Evolutionary conservation across 2,888 invertebrate species (phyloP).

Genomic region (Polylopha cassiicola): DNA sequence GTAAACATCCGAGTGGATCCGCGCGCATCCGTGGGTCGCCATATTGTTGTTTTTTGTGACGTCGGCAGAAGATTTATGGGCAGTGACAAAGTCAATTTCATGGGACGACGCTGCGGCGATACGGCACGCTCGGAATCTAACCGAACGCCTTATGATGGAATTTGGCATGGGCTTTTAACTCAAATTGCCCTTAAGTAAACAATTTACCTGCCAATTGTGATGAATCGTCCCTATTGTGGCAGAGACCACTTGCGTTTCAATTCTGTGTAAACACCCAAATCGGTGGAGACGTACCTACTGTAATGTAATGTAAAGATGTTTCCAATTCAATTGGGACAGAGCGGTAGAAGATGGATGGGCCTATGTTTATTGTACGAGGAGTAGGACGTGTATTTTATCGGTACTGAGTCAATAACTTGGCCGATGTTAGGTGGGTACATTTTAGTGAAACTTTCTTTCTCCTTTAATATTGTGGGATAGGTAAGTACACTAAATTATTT

Average conservation of each 20-base stretch:
- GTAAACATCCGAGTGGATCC: slow-evolving; percentile 64
- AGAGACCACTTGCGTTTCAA: slow-evolving; percentile 57
- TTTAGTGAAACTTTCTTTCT: no score
- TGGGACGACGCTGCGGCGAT: slow-evolving; percentile 52
- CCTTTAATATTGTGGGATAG: no score
- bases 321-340: slow-evolving; percentile 11
- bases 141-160: slow-evolving; percentile 52
- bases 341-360: slow-evolving; percentile 1
- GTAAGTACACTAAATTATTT: no score
- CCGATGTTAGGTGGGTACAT: no score
- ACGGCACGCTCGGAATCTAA: slow-evolving; percentile 48
- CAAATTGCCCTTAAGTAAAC: slow-evolving; percentile 67
- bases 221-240: slow-evolving; percentile 50
- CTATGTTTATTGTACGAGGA: slow-evolving; percentile 7
- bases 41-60: slow-evolving; percentile 49
- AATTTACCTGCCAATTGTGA: slow-evolving; percentile 72
- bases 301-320: slow-evolving; percentile 12
- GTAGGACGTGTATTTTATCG: slow-evolving; percentile 3
- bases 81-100: slow-evolving; percentile 75
- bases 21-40: slow-evolving; percentile 49
- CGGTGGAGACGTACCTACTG: no score
- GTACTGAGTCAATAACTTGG: slow-evolving; percentile 4
- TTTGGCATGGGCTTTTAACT: slow-evolving; percentile 65
- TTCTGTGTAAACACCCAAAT: slow-evolving; percentile 37
- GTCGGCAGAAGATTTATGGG: slow-evolving; percentile 65